Evolutionary conservation across 2,797 vertebrate species (phyloP), one percentile per base, ranked within the genome.

Genomic region (Periophthalmus magnuspinnatus): DNA sequence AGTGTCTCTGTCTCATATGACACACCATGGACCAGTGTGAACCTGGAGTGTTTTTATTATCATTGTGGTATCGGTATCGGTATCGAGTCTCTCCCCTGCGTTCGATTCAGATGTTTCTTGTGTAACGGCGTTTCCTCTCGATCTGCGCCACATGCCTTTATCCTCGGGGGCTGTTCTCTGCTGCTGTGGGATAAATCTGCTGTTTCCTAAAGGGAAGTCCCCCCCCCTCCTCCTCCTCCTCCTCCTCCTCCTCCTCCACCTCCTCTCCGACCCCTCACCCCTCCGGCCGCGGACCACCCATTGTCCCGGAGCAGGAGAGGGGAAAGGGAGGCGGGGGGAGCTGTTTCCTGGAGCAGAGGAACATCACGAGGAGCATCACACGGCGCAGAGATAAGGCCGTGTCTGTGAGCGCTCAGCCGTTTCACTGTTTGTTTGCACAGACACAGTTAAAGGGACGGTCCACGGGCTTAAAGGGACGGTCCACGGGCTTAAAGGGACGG

Each of bases 171-270:
- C 62, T 10, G 76, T 75, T 74, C 41, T 50, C 74, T 80, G 77
- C 84, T 78, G 84, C 68, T 79, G 67, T 72, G 62, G 77, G 74
- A 88, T 88, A 91, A 88, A 88, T 86, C 87, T 90, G 85, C 73
- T 76, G 89, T 89, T 91, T 93, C 90, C 93, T 93, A 84, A 91
- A 81, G 85, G 90, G 90, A 93, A 93, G 84, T 81, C 72, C 78
- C 80, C 74, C 72, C 71, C 59, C 81, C 1, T 28, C n/a, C n/a
- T n/a, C n/a, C n/a, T 83, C 82, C 85, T 84, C 83, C 77, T 81
- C 74, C 73, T 68, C 78, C 81, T 71, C 72, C 71, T 59, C 81
- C 73, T 76, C 81, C 72, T 74, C 69, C 59, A 80, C 32, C 32
- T 32, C 32, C 32, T 32, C 32, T 5, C 67, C 67, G 13, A 66